Percentiles rank a stretch among this genome's conserved stretches.
phyloP scores from a whole-genome alignment of 2,888 invertebrate species.

The Hypsopygia costalis region DNA sequence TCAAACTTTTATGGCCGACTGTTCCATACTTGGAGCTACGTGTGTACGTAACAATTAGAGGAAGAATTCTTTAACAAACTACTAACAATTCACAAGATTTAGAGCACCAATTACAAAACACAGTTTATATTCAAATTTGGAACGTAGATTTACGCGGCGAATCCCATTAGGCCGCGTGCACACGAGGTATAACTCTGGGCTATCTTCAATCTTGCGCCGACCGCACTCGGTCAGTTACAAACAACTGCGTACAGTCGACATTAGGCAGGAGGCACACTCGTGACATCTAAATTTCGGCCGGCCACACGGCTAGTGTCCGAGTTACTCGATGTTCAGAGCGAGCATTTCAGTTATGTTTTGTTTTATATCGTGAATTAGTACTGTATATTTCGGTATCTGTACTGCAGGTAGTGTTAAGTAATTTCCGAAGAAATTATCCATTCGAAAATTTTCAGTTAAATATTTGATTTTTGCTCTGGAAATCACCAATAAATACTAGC shows the following conservation, averaged over 20 bases:
- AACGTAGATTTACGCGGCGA: conserved; percentile 21
- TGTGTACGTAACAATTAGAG: too few relatives aligned
- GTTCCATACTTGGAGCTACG: too few relatives aligned
- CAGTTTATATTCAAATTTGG: conserved; percentile 20
- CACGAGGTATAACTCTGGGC: conserved; percentile 55
- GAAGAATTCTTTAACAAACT: too few relatives aligned
- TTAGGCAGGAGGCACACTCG: conserved; percentile 69
- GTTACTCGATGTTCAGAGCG: not conserved
- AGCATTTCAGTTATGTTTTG: not conserved
- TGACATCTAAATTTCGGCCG: conserved; percentile 79
- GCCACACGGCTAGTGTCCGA: conserved; percentile 47
- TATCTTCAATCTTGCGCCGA: conserved; percentile 73
- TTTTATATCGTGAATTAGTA: too few relatives aligned
- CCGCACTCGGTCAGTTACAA: conserved; percentile 64
- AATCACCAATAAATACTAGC: too few relatives aligned
- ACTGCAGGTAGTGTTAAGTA: too few relatives aligned
- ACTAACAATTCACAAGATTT: not conserved
- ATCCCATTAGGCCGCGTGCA: conserved; percentile 33
- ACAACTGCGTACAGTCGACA: conserved; percentile 60
- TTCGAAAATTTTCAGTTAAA: too few relatives aligned
- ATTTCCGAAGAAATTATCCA: too few relatives aligned
- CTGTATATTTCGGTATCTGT: too few relatives aligned
- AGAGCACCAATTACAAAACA: not conserved
- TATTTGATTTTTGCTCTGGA: too few relatives aligned
- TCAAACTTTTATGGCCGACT: too few relatives aligned